Evolutionary conservation across 1,140 invertebrate species (phyloP).

Genomic region (Metaphire vulgaris): DNA sequence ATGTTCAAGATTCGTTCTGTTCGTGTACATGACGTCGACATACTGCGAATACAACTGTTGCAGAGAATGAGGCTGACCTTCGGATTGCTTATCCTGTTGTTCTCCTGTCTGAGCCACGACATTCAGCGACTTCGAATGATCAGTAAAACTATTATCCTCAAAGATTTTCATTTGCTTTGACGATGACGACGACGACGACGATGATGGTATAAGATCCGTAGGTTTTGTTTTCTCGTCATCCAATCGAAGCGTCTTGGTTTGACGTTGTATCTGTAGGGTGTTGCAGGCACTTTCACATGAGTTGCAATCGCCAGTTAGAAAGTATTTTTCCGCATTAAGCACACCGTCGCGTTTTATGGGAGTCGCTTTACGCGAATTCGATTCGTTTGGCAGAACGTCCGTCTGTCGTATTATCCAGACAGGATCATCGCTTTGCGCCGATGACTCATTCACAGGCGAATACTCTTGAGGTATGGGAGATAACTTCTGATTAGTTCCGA

Average conservation of each 20-base stretch:
- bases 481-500: neutral
- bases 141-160: neutral
- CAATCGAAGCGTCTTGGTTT: no score
- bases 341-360: neutral
- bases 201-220: neutral
- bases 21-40: conserved; percentile 62
- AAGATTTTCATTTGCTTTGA: neutral
- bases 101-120: neutral
- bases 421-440: neutral
- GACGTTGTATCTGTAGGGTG: neutral
- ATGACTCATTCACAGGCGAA: neutral
- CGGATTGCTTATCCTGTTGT: neutral
- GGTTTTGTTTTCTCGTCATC: neutral
- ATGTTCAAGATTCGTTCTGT: conserved; percentile 65
- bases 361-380: neutral
- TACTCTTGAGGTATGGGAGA: neutral
- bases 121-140: neutral
- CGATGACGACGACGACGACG: no score
- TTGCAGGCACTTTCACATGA: neutral
- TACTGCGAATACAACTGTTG: conserved; percentile 47
- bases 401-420: neutral
- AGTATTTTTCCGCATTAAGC: neutral
- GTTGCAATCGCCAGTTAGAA: neutral
- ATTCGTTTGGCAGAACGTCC: neutral
- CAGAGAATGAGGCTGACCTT: conserved; percentile 18